Conservation (phyloP, 2,888 invertebrate species). For the Augochlorella aurata region DNA sequence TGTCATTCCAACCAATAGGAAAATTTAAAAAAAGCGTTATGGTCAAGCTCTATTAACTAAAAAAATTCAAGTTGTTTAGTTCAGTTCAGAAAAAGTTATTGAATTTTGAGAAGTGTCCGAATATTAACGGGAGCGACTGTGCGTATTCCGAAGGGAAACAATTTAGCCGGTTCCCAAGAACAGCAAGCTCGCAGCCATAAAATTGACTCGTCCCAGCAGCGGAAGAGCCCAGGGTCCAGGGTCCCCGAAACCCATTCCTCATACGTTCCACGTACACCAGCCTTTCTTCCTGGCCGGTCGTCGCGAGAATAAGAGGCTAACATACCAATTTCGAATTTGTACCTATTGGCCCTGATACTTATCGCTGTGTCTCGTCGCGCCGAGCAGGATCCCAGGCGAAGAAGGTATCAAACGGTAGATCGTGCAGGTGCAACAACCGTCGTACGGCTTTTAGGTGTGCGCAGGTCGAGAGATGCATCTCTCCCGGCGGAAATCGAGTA, state of each 20-base stretch:
- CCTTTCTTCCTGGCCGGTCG: neutral
- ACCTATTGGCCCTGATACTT: conserved; percentile 54
- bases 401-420: conserved; percentile 54
- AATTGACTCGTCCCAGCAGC: conserved; percentile 19
- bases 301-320: conserved; percentile 33
- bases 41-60: no score
- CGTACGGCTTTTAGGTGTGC: conserved; percentile 41
- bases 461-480: conserved; percentile 47
- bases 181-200: neutral
- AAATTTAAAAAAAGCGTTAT: no score
- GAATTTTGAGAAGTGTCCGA: no score
- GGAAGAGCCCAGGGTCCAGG: neutral
- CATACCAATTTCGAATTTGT: conserved; percentile 59
- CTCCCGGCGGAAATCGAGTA: conserved; percentile 35
- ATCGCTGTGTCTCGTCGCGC: conserved; percentile 32
- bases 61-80: no score
- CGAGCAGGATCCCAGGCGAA: conserved; percentile 25
- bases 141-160: neutral
- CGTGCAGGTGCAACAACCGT: conserved; percentile 61
- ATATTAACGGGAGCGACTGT: no score
- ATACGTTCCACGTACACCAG: conserved; percentile 32
- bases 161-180: neutral
- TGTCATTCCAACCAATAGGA: no score
- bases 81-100: no score
- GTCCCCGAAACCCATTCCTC: conserved; percentile 15